Conservation (phyloP, 2,797 vertebrate genomes). For the Australoheros facetus region DNA sequence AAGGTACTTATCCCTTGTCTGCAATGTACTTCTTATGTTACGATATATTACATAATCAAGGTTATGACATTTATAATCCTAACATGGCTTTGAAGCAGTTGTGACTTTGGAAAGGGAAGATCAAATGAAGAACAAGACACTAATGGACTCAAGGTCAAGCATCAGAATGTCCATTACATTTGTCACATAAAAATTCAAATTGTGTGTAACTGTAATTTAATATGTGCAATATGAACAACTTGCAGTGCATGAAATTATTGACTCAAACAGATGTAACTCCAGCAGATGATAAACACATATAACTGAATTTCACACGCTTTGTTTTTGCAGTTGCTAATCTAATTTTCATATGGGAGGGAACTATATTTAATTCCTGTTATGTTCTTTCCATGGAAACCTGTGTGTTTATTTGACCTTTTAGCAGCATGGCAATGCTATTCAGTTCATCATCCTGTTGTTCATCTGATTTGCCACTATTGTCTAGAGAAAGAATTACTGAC, state of each 20-base stretch:
- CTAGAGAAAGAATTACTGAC: not conserved
- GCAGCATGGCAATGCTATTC: slow-evolving; percentile 24
- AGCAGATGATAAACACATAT: slow-evolving; percentile 28
- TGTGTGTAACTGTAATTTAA: not conserved
- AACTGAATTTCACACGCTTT: slow-evolving; percentile 48
- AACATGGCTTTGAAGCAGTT: slow-evolving; percentile 37
- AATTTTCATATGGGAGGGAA: slow-evolving; percentile 47
- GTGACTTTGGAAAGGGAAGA: slow-evolving; percentile 52
- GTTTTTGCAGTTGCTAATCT: slow-evolving; percentile 72
- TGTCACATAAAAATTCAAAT: slow-evolving; percentile 6
- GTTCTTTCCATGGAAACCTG: slow-evolving; percentile 66
- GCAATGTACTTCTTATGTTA: slow-evolving; percentile 58
- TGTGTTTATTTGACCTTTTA: slow-evolving; percentile 53
- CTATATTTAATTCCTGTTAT: slow-evolving; percentile 66
- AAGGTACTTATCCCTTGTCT: slow-evolving; percentile 51
- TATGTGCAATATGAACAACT: slow-evolving; percentile 11
- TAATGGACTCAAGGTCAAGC: slow-evolving; percentile 51
- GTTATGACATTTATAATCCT: slow-evolving; percentile 62
- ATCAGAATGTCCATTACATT: slow-evolving; percentile 13
- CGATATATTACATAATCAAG: slow-evolving; percentile 69
- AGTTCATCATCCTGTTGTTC: not conserved
- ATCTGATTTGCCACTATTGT: not conserved
- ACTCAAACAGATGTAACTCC: slow-evolving; percentile 17
- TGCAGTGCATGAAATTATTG: slow-evolving; percentile 5
- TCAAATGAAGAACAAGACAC: slow-evolving; percentile 54